Conservation (phyloP, 2,797 vertebrate genomes). For the Xiphorhynchus erythropygius region DNA sequence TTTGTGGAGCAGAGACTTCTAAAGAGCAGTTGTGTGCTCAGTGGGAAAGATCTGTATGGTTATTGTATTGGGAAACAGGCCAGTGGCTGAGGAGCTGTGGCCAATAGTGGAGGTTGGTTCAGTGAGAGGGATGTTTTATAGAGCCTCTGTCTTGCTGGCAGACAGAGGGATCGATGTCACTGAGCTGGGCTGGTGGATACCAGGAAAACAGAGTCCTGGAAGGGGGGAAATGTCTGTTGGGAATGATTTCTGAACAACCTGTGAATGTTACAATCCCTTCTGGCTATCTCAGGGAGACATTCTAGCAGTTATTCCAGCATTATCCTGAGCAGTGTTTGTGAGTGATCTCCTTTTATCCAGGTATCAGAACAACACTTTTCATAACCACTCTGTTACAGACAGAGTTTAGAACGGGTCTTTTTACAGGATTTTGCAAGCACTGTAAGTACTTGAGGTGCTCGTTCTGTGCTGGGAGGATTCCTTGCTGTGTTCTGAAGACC, state of each 20-base stretch:
- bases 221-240: neutral
- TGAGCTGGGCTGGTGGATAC: neutral
- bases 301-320: neutral
- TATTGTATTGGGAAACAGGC: neutral
- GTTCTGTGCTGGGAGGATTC: neutral
- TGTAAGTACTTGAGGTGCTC: neutral
- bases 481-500: neutral
- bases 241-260: neutral
- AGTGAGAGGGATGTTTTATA: neutral
- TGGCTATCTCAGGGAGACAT: neutral
- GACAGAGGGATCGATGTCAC: neutral
- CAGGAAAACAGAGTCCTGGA: neutral
- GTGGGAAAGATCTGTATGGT: neutral
- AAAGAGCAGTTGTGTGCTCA: neutral
- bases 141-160: neutral
- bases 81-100: neutral
- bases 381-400: neutral
- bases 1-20: neutral
- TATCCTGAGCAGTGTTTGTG: neutral
- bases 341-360: neutral
- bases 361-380: neutral
- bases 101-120: neutral
- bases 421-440: neutral
- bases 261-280: neutral
- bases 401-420: neutral